A percentile compares a stretch with the other conserved stretches of the same genome.
Evolutionary conservation across 2,113 vertebrate genomes (phyloP).

Genomic region (Chionodraco myersi): DNA sequence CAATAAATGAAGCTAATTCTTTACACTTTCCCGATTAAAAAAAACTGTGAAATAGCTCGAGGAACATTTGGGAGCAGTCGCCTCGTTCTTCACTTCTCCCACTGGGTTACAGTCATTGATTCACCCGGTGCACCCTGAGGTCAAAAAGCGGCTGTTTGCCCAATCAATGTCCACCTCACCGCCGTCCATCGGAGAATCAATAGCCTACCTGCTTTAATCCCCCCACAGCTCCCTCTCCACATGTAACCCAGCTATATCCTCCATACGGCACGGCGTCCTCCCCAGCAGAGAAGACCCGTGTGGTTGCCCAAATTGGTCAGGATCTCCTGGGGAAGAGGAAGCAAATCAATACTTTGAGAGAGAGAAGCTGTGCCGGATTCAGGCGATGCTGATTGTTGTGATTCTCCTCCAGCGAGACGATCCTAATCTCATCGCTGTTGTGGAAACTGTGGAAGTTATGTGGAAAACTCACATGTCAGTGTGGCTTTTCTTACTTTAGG

Average conservation of each 20-base stretch:
- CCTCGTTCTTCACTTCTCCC: slow-evolving; percentile 20
- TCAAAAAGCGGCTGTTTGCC: slow-evolving; percentile 71
- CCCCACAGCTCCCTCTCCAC: slow-evolving; percentile 30
- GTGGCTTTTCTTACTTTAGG: neutral
- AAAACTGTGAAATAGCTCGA: neutral
- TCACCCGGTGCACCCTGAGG: slow-evolving; percentile 45
- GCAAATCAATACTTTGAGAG: slow-evolving; percentile 36
- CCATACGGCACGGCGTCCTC: slow-evolving; percentile 8
- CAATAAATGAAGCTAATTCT: neutral
- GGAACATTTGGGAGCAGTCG: slow-evolving; percentile 1
- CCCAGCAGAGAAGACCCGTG: slow-evolving; percentile 27
- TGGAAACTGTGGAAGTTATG: neutral
- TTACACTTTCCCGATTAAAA: neutral
- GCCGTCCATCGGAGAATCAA: slow-evolving; percentile 70
- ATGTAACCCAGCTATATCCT: slow-evolving; percentile 42
- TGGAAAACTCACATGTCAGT: neutral
- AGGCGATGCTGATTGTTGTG: neutral
- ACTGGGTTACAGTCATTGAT: slow-evolving; percentile 72
- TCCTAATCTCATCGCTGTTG: neutral
- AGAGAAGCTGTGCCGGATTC: slow-evolving; percentile 8
- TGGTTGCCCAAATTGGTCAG: neutral
- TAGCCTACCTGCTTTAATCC: slow-evolving; percentile 76
- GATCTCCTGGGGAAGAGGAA: slow-evolving; percentile 24
- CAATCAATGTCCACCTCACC: slow-evolving; percentile 74
- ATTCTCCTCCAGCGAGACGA: neutral